Evolutionary conservation across 92 coral and sea anemone species (phyloP).

Genomic region (Blastomussa wellsi): DNA sequence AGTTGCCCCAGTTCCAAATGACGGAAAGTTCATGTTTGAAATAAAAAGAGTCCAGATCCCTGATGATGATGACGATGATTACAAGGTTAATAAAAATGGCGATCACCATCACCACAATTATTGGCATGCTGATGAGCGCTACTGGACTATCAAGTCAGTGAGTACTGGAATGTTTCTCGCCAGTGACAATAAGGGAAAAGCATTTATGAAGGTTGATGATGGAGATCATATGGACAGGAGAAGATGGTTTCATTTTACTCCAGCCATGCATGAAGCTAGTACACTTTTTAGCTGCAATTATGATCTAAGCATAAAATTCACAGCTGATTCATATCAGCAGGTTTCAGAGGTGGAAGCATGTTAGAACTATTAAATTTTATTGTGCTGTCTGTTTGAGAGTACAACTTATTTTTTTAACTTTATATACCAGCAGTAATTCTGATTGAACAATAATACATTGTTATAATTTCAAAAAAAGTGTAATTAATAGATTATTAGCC

Average conservation of each 20-base stretch:
- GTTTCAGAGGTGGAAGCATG: background rate
- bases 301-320: background rate
- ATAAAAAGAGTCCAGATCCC: background rate
- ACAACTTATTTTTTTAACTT: too few relatives aligned
- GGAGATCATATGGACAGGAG: background rate
- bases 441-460: too few relatives aligned
- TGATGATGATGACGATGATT: too few relatives aligned
- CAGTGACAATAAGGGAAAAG: conserved; percentile 6
- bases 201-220: background rate
- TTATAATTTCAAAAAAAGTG: too few relatives aligned
- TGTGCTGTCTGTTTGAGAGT: background rate
- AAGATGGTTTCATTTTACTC: conserved; percentile 10
- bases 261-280: background rate
- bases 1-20: background rate
- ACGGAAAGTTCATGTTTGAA: conserved; percentile 7
- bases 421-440: too few relatives aligned
- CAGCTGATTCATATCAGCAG: background rate
- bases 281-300: too few relatives aligned
- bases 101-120: too few relatives aligned
- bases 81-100: too few relatives aligned
- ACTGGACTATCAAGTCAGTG: background rate
- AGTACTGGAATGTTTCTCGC: conserved; percentile 16
- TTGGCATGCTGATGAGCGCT: background rate
- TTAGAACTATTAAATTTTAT: background rate
- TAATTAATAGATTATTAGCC: too few relatives aligned